Conservation (phyloP, 1,140 invertebrate species). For the Anadara kagoshimensis region DNA sequence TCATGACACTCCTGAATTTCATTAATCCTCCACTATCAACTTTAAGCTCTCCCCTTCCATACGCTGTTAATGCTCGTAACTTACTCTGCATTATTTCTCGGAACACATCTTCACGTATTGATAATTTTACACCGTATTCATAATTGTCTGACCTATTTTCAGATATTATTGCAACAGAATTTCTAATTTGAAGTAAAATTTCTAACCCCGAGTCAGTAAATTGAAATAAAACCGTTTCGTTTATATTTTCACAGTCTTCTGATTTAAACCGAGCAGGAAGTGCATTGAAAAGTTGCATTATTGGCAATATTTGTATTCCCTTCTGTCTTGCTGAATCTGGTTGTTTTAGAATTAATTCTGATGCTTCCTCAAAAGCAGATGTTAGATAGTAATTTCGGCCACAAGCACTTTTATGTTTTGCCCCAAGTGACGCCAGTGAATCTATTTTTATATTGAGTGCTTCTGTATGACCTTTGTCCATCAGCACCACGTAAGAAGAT, state of each 20-base stretch:
- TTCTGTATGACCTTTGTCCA: slow-evolving; percentile 36
- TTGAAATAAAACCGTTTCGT: slow-evolving; percentile 43
- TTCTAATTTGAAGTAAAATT: slow-evolving; percentile 45
- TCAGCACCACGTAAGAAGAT: slow-evolving; percentile 40
- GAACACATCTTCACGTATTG: slow-evolving; percentile 30
- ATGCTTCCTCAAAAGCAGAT: slow-evolving; percentile 49
- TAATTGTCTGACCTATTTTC: slow-evolving; percentile 13
- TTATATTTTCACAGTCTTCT: slow-evolving; percentile 48
- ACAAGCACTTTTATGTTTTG: slow-evolving; percentile 54
- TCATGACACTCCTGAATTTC: slow-evolving; percentile 43
- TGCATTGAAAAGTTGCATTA: slow-evolving; percentile 38
- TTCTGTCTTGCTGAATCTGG: slow-evolving; percentile 15
- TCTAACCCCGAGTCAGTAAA: slow-evolving; percentile 40
- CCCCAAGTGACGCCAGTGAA: slow-evolving; percentile 48
- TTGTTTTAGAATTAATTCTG: slow-evolving; percentile 31
- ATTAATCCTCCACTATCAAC: slow-evolving; percentile 43
- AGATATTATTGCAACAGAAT: slow-evolving; percentile 47
- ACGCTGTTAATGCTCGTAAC: slow-evolving; percentile 31
- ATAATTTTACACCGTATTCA: slow-evolving; percentile 48
- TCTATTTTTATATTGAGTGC: slow-evolving; percentile 53
- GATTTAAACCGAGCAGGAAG: slow-evolving; percentile 47
- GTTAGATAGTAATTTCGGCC: slow-evolving; percentile 62
- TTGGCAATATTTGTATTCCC: slow-evolving; percentile 37
- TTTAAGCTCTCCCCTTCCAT: slow-evolving; percentile 28
- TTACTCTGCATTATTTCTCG: slow-evolving; percentile 30